Evolutionary conservation across 1,140 invertebrate genomes (phyloP).

Genomic region (Drosophila aff.): DNA sequence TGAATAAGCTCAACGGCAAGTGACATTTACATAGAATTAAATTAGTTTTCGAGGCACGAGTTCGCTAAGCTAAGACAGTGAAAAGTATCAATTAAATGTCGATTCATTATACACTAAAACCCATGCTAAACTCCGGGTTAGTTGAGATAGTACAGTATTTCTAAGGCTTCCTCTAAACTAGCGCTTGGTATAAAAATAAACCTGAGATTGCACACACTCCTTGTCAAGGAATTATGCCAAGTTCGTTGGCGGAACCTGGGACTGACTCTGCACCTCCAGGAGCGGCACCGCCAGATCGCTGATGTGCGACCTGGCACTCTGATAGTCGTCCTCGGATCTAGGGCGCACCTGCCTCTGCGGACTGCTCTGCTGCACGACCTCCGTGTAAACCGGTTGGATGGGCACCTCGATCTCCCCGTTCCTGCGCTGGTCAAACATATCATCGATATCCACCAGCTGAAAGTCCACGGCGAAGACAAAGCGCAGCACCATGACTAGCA

Average conservation of each 20-base stretch:
- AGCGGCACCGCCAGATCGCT: slow-evolving; percentile 74
- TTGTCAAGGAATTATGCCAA: slow-evolving; percentile 39
- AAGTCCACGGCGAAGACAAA: slow-evolving; percentile 79
- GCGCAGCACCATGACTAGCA: slow-evolving; percentile 74
- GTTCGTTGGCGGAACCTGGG: slow-evolving; percentile 28
- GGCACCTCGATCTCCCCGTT: not conserved
- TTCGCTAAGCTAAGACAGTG: slow-evolving; percentile 52
- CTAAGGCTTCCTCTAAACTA: slow-evolving; percentile 5
- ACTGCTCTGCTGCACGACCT: slow-evolving; percentile 48
- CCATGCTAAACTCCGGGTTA: slow-evolving; percentile 12
- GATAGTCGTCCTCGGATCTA: slow-evolving; percentile 76
- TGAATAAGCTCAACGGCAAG: not conserved
- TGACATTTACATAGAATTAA: slow-evolving; percentile 24
- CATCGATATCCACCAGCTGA: slow-evolving; percentile 76
- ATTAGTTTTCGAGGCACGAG: slow-evolving; percentile 67
- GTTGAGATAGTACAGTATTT: slow-evolving; percentile 21
- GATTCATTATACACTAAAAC: slow-evolving; percentile 26
- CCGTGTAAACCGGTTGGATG: slow-evolving; percentile 56
- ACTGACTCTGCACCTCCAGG: slow-evolving; percentile 48
- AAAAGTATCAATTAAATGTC: slow-evolving; percentile 45
- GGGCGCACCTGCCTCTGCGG: slow-evolving; percentile 50
- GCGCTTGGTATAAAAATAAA: slow-evolving; percentile 68
- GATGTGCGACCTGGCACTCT: slow-evolving; percentile 76
- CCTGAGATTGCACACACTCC: slow-evolving; percentile 66
- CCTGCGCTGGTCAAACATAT: slow-evolving; percentile 60